These are phyloP conservation scores for Helicoverpa zea DNA, from an alignment of 1,140 invertebrate species.

Conservation along the genomic window DNA sequence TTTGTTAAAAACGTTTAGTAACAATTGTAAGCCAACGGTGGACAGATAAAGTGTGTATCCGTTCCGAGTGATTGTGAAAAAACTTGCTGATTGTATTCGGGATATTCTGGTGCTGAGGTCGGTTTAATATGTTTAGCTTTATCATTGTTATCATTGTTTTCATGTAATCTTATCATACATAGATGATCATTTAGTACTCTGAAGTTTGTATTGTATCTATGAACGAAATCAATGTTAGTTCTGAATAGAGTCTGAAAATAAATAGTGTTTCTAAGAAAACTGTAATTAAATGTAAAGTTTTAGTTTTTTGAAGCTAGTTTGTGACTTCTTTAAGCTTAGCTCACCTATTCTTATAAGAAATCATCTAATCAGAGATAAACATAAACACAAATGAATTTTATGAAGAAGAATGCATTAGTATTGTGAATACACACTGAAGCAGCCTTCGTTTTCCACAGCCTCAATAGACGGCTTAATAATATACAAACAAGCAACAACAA, in stretches of 20 bases:
- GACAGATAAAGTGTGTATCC: slow-evolving; percentile 41
- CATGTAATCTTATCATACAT: background rate
- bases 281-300: no score
- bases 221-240: no score
- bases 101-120: slow-evolving; percentile 39
- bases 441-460: background rate
- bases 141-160: background rate
- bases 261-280: background rate
- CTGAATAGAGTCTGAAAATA: background rate
- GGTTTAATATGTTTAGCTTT: slow-evolving; percentile 2
- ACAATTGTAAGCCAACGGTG: slow-evolving; percentile 23
- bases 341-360: no score
- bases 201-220: no score
- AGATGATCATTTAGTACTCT: no score
- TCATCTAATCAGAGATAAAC: no score
- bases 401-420: no score
- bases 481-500: slow-evolving; percentile 49
- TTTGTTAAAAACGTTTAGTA: background rate
- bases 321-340: no score
- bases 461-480: slow-evolving; percentile 40
- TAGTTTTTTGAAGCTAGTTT: no score
- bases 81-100: slow-evolving; percentile 2
- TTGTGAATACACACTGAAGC: background rate
- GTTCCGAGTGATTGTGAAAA: slow-evolving; percentile 39
- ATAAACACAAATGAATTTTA: background rate